Evolutionary conservation across 64 coral and sea anemone species (phyloP).

Genomic region (Platygyra sinensis): DNA sequence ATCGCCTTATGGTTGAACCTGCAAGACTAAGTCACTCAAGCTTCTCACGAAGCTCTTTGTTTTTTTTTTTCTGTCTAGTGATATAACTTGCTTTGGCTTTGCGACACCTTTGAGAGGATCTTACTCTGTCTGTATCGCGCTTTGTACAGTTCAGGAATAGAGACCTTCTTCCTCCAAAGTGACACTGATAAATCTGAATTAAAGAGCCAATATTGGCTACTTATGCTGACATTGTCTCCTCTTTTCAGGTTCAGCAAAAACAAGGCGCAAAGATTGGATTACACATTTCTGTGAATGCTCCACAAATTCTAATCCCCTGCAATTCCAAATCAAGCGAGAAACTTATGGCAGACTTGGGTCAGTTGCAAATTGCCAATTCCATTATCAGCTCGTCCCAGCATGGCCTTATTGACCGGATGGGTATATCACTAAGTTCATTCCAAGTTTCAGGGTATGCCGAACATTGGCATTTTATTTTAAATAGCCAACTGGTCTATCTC

Average conservation of each 20-base stretch:
- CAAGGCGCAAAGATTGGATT: slow-evolving; percentile 87
- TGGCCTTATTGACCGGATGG: slow-evolving; percentile 75
- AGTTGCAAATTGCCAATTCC: slow-evolving; percentile 65
- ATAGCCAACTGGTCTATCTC: too few species aligned
- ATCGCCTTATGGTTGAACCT: too few species aligned
- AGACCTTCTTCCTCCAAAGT: too few species aligned
- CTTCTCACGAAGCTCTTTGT: too few species aligned
- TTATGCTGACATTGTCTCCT: neutral
- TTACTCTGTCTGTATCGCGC: too few species aligned
- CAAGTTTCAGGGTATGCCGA: slow-evolving; percentile 78
- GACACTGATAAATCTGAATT: too few species aligned
- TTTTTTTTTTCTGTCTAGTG: too few species aligned
- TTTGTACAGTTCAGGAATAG: too few species aligned
- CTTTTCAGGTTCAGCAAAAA: slow-evolving; percentile 72
- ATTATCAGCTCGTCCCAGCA: slow-evolving; percentile 37
- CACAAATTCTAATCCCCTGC: slow-evolving; percentile 74
- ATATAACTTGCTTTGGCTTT: too few species aligned
- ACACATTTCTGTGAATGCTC: slow-evolving; percentile 80
- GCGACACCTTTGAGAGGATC: too few species aligned
- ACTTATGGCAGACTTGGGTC: slow-evolving; percentile 88
- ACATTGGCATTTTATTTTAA: neutral
- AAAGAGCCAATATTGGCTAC: neutral
- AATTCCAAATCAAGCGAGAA: slow-evolving; percentile 78
- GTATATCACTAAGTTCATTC: slow-evolving; percentile 76
- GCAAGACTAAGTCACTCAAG: too few species aligned